Base-by-base conservation (phyloP, 2,797 vertebrate genomes). In the Thalassophryne amazonica region DNA sequence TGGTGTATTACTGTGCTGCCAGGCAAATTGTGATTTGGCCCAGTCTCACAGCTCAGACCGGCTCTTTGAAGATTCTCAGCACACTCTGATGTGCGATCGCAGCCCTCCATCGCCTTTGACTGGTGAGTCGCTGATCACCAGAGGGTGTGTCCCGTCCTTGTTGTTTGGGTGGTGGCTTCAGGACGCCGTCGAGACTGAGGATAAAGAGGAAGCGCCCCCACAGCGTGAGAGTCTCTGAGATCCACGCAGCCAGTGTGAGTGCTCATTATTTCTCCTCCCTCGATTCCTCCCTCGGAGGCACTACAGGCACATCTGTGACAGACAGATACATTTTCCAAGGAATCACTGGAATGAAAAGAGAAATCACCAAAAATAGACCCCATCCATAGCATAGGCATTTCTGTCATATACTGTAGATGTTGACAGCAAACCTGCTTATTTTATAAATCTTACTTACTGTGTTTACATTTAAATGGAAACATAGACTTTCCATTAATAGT, bases 251-350 rank as follows among this genome's bases (percentile, higher is more conserved):
- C 16, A 13, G 37, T 43, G 41, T 60, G 66, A 62, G 72, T 58
- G 43, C 70, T 81, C 76, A 80, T 86, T 83, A 81, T 80, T 76
- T 70, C 60, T 63, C 55, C 59, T 54, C 64, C 64, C 62, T 46
- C 24, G 38, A 17, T 54, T 60, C 49, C 49, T 51, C 35, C 57
- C 6, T 38, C 33, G 1, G 8, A 70, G 55, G 51, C 73, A 70
- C 60, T 60, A 54, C 61, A 57, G 60, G 71, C 59, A 4, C 11
- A 4, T 23, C 33, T 28, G 0, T 86, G 85, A 86, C 68, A 51
- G 81, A 83, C 81, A 85, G 78, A 69, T 77, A 76, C 65, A 62
- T 73, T 73, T 68, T 78, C 74, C 10, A 42, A 75, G 75, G 76
- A 79, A 69, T 81, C 69, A 60, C 46, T 54, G 56, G 66, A 64